Percentiles rank a stretch among this genome's conserved stretches.
These are phyloP conservation scores for Microcebus ravelobensis DNA, from an alignment of 2,113 vertebrate species.

Conservation along the genomic window DNA sequence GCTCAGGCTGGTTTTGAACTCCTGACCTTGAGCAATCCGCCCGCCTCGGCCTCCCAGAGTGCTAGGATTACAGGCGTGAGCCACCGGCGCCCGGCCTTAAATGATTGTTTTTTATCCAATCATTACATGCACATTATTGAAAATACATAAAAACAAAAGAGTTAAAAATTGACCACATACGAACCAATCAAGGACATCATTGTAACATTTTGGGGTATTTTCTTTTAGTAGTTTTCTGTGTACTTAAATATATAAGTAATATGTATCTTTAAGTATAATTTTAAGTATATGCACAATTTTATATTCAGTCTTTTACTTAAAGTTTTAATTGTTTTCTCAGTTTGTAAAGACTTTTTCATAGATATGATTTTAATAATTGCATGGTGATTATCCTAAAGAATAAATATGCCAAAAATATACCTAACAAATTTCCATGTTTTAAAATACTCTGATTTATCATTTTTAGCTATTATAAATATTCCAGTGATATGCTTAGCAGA, in stretches of 20 bases:
- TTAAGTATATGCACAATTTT: neutral
- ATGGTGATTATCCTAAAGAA: slow-evolving; percentile 35
- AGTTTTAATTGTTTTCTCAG: slow-evolving; percentile 46
- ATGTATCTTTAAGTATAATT: neutral
- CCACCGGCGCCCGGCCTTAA: too few relatives aligned
- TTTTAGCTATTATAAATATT: slow-evolving; percentile 27
- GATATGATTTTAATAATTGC: slow-evolving; percentile 15
- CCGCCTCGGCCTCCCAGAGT: too few relatives aligned
- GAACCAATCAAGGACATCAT: neutral
- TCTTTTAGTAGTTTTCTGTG: neutral
- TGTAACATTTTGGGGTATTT: neutral
- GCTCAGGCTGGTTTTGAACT: too few relatives aligned
- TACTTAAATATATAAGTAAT: neutral
- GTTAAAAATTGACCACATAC: neutral
- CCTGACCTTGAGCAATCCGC: too few relatives aligned
- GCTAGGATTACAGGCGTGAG: too few relatives aligned
- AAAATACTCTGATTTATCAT: slow-evolving; percentile 31
- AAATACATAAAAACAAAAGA: neutral
- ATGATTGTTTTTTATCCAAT: neutral
- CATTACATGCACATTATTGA: neutral
- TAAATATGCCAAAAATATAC: slow-evolving; percentile 19
- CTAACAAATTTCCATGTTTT: slow-evolving; percentile 10
- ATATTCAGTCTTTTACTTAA: slow-evolving; percentile 11
- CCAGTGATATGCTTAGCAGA: slow-evolving; percentile 15
- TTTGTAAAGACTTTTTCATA: slow-evolving; percentile 32